phyloP scores from a whole-genome alignment of 1,140 invertebrate species.

The Prorops nasuta region DNA sequence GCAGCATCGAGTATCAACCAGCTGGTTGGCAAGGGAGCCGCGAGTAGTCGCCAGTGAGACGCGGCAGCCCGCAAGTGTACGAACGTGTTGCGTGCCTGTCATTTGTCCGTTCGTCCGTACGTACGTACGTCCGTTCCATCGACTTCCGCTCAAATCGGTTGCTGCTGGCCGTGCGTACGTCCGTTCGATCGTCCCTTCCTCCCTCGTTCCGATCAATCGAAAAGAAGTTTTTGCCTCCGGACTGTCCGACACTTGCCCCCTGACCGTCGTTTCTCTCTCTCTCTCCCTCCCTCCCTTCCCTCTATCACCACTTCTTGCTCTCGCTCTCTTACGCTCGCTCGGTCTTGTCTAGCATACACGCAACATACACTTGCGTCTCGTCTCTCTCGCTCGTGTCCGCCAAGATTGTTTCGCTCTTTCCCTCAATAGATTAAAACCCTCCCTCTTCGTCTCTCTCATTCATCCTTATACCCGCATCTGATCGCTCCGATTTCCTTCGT shows the following conservation, averaged over 20 bases:
- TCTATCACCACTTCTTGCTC: constrained; percentile 13
- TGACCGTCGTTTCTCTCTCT: constrained; percentile 8
- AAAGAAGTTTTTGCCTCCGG: background rate
- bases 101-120: constrained; percentile 24
- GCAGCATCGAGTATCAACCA: constrained; percentile 40
- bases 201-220: background rate
- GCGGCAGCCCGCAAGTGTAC: constrained; percentile 43
- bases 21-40: constrained; percentile 46
- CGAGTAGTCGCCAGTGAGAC: constrained; percentile 52
- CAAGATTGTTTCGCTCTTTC: too few relatives aligned
- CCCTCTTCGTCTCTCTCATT: too few relatives aligned
- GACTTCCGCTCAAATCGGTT: constrained; percentile 3
- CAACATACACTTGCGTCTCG: too few relatives aligned
- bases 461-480: too few relatives aligned
- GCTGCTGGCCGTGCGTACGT: constrained; percentile 12
- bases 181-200: constrained; percentile 17
- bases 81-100: constrained; percentile 31
- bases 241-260: background rate
- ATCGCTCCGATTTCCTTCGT: background rate
- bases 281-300: constrained; percentile 23
- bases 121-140: constrained; percentile 19
- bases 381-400: too few relatives aligned
- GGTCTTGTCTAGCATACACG: too few relatives aligned
- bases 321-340: too few relatives aligned
- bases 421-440: too few relatives aligned